Conservation (phyloP, 2,113 vertebrate species). For the Aramus guarauna region DNA sequence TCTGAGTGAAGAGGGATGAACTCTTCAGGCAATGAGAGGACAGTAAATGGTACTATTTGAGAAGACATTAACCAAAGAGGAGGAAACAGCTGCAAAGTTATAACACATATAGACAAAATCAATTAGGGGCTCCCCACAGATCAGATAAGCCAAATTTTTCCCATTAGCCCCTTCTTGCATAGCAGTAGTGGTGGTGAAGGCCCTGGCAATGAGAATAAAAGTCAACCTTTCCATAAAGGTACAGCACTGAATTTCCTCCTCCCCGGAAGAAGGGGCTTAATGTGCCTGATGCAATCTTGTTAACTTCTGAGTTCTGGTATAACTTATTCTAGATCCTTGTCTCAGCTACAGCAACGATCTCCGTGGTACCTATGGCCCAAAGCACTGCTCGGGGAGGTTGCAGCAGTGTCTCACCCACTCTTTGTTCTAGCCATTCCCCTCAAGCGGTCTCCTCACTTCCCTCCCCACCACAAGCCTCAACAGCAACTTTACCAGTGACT, state of each 20-base stretch:
- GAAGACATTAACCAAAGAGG: neutral
- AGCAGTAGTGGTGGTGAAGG: neutral
- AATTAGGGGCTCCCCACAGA: neutral
- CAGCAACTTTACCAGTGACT: neutral
- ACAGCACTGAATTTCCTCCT: neutral
- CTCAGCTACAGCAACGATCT: neutral
- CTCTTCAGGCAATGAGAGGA: neutral
- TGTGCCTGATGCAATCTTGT: neutral
- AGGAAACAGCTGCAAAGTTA: neutral
- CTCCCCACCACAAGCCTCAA: neutral
- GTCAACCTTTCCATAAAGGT: neutral
- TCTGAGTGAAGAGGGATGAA: neutral
- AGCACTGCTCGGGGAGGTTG: neutral
- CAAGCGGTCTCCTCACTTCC: neutral
- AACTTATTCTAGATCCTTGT: neutral
- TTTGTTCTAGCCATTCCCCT: neutral
- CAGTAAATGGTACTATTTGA: neutral
- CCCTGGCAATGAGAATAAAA: neutral
- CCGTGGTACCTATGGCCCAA: neutral
- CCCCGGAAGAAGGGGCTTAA: neutral
- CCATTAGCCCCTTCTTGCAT: neutral
- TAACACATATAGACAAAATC: neutral
- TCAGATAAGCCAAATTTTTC: neutral
- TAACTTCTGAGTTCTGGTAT: neutral
- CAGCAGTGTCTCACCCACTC: accelerated